phyloP scores from a whole-genome alignment of 1,140 invertebrate species.

The Pseudomyrmex gracilis region DNA sequence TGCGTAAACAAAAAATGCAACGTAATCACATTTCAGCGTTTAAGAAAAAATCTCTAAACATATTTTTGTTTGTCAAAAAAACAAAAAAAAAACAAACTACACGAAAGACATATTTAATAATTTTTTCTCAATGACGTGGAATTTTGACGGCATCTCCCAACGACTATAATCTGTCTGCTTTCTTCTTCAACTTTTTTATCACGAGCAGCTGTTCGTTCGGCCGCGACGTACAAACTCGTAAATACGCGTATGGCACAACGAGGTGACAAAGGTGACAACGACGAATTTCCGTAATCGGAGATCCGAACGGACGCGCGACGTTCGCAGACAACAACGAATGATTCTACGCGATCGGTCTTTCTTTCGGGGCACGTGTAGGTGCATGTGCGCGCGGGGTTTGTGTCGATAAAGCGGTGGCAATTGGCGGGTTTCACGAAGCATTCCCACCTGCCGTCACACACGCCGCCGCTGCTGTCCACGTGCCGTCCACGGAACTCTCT shows the following conservation, averaged over 20 bases:
- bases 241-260: no score
- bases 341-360: constrained; percentile 49
- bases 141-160: not conserved
- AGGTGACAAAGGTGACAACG: constrained; percentile 1
- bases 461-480: constrained; percentile 61
- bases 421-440: constrained; percentile 69
- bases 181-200: not conserved
- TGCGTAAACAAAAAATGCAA: not conserved
- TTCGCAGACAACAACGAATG: no score
- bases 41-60: not conserved
- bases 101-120: not conserved
- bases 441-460: constrained; percentile 69
- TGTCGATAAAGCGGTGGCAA: constrained; percentile 70
- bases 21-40: not conserved
- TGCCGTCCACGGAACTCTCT: constrained; percentile 56
- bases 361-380: constrained; percentile 51
- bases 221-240: no score
- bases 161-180: not conserved
- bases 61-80: not conserved
- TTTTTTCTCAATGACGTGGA: not conserved
- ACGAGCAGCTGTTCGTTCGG: not conserved
- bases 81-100: not conserved
- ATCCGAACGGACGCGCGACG: constrained; percentile 33
- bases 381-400: not conserved
- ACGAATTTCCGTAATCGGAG: constrained; percentile 58